These are phyloP conservation scores for Choristoneura rosaceana DNA, from an alignment of 2,888 invertebrate genomes.

Conservation along the genomic window DNA sequence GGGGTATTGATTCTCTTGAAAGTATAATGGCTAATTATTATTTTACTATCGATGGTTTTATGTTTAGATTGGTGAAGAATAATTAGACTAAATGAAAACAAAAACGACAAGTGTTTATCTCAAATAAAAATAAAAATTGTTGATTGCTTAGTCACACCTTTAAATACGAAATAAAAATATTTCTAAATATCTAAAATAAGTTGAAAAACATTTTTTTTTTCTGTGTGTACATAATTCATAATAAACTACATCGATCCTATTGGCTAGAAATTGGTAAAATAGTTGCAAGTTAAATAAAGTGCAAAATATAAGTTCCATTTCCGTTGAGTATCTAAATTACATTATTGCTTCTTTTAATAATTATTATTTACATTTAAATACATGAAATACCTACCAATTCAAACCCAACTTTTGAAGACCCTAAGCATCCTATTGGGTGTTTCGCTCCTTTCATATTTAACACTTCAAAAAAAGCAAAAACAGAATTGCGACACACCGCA, in stretches of 20 bases:
- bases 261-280: not conserved
- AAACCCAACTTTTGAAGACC: not conserved
- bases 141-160: too few relatives aligned
- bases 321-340: not conserved
- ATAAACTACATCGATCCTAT: too few relatives aligned
- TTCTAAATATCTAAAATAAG: too few relatives aligned
- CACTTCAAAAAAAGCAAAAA: slow-evolving; percentile 32
- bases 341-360: not conserved
- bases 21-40: not conserved
- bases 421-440: slow-evolving; percentile 29
- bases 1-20: not conserved
- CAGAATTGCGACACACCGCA: slow-evolving; percentile 46
- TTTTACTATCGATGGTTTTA: too few relatives aligned
- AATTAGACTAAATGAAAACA: too few relatives aligned
- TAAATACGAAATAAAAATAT: too few relatives aligned
- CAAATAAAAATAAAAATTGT: too few relatives aligned
- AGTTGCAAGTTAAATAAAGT: too few relatives aligned
- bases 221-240: too few relatives aligned
- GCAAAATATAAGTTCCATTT: not conserved
- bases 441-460: slow-evolving; percentile 29
- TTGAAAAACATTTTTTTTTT: too few relatives aligned
- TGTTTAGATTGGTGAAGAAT: too few relatives aligned
- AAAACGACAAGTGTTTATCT: too few relatives aligned
- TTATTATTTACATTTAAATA: slow-evolving; percentile 3
- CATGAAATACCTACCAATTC: slow-evolving; percentile 15